Percentiles rank a stretch among this genome's conserved stretches.
phyloP scores from a whole-genome alignment of 2,888 invertebrate species.

The Rhagonycha lutea region DNA sequence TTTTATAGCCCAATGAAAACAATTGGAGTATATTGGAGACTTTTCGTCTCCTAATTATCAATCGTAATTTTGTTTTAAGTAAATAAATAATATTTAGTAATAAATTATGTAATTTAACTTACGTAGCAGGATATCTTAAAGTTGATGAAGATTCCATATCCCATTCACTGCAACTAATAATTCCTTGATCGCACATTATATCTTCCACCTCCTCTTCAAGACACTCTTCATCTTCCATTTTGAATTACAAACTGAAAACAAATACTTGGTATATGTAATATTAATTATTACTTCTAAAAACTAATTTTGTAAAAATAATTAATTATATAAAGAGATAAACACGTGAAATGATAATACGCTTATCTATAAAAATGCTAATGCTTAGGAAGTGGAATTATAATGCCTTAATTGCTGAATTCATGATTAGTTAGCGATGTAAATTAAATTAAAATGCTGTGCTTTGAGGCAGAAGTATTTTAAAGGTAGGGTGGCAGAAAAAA shows the following conservation, averaged over 20 bases:
- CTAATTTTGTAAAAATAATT: not conserved
- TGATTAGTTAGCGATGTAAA: not conserved
- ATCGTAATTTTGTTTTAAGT: no score
- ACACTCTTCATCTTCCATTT: not conserved
- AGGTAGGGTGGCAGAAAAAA: not conserved
- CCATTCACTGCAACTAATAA: conserved; percentile 42
- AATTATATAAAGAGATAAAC: not conserved
- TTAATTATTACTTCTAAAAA: not conserved
- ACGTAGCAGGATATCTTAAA: conserved; percentile 44
- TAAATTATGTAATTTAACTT: conserved; percentile 32
- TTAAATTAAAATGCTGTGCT: not conserved
- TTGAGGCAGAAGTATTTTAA: not conserved
- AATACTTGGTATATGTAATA: not conserved
- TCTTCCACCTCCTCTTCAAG: conserved; percentile 44
- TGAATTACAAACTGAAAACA: not conserved
- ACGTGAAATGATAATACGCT: not conserved
- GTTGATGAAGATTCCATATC: conserved; percentile 38
- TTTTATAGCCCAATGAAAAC: no score
- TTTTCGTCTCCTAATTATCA: no score
- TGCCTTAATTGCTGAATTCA: not conserved
- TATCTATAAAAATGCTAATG: not conserved
- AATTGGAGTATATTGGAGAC: no score
- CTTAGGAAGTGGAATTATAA: not conserved
- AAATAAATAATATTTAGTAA: no score
- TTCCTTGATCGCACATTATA: conserved; percentile 50